A percentile compares a stretch with the other conserved stretches of the same genome.
Conservation (phyloP, 1,140 invertebrate genomes). For the Nautilus pompilius region DNA sequence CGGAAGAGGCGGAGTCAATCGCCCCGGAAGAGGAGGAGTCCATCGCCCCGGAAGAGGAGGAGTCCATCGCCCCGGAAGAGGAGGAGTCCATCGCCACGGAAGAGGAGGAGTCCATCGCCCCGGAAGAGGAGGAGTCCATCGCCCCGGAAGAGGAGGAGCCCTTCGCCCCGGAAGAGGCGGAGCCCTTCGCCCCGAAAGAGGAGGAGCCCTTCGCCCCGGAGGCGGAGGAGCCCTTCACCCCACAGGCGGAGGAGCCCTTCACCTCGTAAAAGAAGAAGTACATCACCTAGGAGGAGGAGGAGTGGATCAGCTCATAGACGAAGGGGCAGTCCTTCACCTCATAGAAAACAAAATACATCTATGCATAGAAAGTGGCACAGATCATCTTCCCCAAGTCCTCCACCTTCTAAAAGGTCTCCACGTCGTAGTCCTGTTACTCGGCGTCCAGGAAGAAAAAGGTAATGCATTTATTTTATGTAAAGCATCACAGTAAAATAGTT, state of each 20-base stretch:
- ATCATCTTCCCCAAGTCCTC: background rate
- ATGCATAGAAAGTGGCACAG: background rate
- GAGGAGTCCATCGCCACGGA: background rate
- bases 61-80: background rate
- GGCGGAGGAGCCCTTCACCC: background rate
- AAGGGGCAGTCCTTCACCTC: conserved; percentile 1
- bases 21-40: too few relatives aligned
- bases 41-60: background rate
- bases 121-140: background rate
- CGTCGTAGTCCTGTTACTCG: too few relatives aligned
- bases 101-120: background rate
- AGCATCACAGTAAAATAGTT: too few relatives aligned
- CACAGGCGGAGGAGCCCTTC: background rate
- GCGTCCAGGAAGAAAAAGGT: background rate
- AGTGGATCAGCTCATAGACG: background rate
- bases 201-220: background rate
- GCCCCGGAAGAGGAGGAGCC: background rate
- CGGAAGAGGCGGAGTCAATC: too few relatives aligned
- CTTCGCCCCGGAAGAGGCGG: background rate
- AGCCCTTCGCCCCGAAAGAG: background rate
- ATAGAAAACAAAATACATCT: background rate
- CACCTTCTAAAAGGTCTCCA: background rate
- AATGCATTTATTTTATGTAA: background rate
- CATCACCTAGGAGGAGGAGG: background rate
- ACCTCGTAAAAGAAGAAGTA: background rate